phyloP scores from a whole-genome alignment of 2,888 invertebrate genomes.

The Tenodera sinensis region DNA sequence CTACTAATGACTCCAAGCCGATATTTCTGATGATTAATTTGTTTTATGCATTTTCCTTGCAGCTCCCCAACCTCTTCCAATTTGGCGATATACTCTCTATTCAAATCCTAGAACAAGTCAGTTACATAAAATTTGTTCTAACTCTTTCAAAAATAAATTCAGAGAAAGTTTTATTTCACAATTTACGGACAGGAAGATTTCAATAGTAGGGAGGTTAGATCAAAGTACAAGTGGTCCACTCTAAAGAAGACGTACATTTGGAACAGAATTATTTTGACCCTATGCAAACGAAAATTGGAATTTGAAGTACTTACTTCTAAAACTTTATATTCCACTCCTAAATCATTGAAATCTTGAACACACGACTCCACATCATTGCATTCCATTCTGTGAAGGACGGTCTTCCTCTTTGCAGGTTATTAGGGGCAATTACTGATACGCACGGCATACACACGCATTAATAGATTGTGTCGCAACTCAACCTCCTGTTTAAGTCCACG shows the following conservation, averaged over 20 bases:
- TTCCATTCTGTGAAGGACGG: slow-evolving; percentile 48
- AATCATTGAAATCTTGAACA: slow-evolving; percentile 75
- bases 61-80: slow-evolving; percentile 79
- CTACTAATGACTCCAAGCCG: slow-evolving; percentile 77
- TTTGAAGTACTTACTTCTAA: slow-evolving; percentile 63
- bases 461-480: neutral
- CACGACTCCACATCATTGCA: slow-evolving; percentile 55
- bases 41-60: slow-evolving; percentile 84
- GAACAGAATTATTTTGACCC: neutral
- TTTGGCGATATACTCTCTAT: slow-evolving; percentile 79
- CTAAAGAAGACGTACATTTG: too few species aligned
- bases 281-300: neutral
- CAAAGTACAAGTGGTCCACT: too few species aligned
- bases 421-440: neutral
- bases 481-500: neutral
- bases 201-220: neutral
- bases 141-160: too few species aligned
- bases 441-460: neutral
- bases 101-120: slow-evolving; percentile 56
- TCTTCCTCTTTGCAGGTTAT: neutral
- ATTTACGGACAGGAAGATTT: neutral
- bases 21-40: slow-evolving; percentile 88
- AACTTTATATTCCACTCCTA: slow-evolving; percentile 71
- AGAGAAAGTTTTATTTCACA: neutral
- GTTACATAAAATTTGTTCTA: neutral